Conservation (phyloP, 2,797 vertebrate genomes). For the Erithacus rubecula region DNA sequence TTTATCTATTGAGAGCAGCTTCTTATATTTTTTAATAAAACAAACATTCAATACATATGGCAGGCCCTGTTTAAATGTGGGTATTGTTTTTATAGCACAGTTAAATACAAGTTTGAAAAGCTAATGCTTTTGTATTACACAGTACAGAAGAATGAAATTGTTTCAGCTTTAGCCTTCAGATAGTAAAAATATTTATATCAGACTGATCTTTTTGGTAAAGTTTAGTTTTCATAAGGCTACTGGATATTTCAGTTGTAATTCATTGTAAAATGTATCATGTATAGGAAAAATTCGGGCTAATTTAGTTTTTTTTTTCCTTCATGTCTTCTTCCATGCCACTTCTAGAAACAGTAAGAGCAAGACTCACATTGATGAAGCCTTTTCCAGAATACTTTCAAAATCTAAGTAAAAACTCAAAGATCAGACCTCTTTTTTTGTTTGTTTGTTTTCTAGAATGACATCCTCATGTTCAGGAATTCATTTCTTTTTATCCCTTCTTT, state of each 20-base stretch:
- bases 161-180: not conserved
- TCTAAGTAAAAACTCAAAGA: not conserved
- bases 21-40: constrained; percentile 34
- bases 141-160: not conserved
- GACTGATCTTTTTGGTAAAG: not conserved
- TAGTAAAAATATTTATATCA: not conserved
- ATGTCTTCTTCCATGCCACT: not conserved
- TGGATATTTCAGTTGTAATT: not conserved
- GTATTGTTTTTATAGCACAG: not conserved
- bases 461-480: not conserved
- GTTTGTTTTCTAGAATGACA: no score
- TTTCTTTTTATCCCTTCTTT: not conserved
- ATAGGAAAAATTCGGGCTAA: not conserved
- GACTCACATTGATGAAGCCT: not conserved
- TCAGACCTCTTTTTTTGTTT: not conserved
- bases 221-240: not conserved
- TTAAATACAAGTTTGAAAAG: not conserved
- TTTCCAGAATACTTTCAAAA: not conserved
- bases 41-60: not conserved
- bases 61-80: not conserved
- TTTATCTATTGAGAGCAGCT: constrained; percentile 11
- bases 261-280: not conserved
- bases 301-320: not conserved
- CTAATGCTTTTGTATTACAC: not conserved
- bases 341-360: not conserved